phyloP scores from a whole-genome alignment of 2,797 vertebrate genomes.

The Pithecia hirsuta region DNA sequence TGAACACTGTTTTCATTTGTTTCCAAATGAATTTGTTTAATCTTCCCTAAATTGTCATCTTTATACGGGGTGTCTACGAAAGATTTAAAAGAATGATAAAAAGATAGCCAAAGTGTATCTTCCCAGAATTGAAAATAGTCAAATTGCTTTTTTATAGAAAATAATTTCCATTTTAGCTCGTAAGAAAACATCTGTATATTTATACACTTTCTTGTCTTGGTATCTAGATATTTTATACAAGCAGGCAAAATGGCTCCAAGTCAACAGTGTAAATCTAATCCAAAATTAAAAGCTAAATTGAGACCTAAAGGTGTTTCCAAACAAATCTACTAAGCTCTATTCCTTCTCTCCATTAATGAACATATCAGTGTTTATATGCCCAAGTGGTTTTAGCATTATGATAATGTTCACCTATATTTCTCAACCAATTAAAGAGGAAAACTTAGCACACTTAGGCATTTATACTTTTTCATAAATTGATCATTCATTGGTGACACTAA shows the following conservation, averaged over 20 bases:
- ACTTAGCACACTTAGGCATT: background rate
- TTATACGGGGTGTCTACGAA: background rate
- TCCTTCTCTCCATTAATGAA: background rate
- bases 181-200: background rate
- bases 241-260: background rate
- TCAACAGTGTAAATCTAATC: background rate
- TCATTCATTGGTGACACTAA: background rate
- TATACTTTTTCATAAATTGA: conserved; percentile 5
- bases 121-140: background rate
- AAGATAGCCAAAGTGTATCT: background rate
- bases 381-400: background rate
- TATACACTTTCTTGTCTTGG: background rate
- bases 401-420: background rate
- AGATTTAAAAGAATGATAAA: conserved; percentile 24
- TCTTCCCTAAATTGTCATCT: conserved; percentile 30
- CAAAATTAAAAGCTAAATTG: conserved; percentile 38
- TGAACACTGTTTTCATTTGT: background rate
- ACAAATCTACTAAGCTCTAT: background rate
- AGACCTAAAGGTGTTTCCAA: background rate
- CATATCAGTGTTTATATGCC: background rate
- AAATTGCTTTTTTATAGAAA: background rate
- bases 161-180: background rate
- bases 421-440: background rate
- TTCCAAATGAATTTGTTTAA: background rate
- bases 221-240: conserved; percentile 25